Percentiles rank a stretch among this genome's conserved stretches.
Conservation (phyloP, 2,113 vertebrate species). For the Anoura caudifer region DNA sequence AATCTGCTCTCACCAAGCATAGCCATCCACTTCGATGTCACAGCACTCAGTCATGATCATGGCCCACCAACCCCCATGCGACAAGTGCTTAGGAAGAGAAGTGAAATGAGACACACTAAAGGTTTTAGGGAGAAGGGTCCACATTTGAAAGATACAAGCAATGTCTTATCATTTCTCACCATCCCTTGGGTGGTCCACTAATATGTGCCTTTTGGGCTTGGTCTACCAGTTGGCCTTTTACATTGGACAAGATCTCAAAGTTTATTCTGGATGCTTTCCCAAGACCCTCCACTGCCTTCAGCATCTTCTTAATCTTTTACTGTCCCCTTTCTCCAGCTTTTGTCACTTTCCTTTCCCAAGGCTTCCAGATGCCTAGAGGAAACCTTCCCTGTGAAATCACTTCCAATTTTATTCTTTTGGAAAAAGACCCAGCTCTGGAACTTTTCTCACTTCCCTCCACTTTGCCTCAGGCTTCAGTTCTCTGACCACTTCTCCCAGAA, state of each 20-base stretch:
- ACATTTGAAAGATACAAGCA: background rate
- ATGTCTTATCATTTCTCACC: background rate
- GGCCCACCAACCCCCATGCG: too few species aligned
- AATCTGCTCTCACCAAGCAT: background rate
- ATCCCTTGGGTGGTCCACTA: background rate
- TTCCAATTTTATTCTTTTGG: conserved; percentile 49
- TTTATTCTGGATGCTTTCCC: background rate
- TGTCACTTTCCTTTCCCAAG: conserved; percentile 1
- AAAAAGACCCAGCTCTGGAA: conserved; percentile 59
- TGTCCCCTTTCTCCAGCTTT: background rate
- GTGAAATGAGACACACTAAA: background rate
- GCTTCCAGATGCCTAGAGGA: conserved; percentile 46
- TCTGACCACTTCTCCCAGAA: conserved; percentile 58
- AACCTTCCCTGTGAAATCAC: conserved; percentile 34
- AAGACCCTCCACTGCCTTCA: background rate
- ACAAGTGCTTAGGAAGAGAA: background rate
- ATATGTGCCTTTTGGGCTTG: background rate
- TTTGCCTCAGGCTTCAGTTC: conserved; percentile 51
- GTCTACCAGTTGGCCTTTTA: background rate
- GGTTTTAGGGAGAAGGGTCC: background rate
- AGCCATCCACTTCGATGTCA: background rate
- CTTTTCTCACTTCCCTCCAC: conserved; percentile 5
- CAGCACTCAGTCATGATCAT: background rate
- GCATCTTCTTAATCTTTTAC: background rate
- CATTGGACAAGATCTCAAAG: background rate